A percentile compares a stretch with the other conserved stretches of the same genome.
These are phyloP conservation scores for Phrynocephalus guinanensis DNA, from an alignment of 2,797 vertebrate genomes.

Conservation along the genomic window DNA sequence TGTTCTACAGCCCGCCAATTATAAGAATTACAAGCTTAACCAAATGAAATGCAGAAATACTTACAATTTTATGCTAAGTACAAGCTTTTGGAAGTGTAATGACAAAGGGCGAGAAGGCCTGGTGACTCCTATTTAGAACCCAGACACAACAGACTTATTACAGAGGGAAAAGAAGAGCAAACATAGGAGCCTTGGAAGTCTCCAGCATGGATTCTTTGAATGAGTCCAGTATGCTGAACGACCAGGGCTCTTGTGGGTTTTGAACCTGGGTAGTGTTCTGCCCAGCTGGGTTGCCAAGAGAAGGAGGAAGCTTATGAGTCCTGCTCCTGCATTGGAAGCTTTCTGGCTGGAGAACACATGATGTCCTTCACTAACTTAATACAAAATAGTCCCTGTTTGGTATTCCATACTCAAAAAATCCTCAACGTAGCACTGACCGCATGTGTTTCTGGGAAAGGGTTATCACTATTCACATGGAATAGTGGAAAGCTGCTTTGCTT, in stretches of 20 bases:
- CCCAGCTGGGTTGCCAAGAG: constrained; percentile 23
- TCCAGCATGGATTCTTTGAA: constrained; percentile 3
- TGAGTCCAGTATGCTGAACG: constrained; percentile 7
- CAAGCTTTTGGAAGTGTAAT: neutral
- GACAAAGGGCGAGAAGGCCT: neutral
- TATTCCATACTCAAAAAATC: neutral
- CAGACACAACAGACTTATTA: constrained; percentile 14
- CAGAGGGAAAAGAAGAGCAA: constrained; percentile 25
- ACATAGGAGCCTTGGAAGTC: neutral
- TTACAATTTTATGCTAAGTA: constrained; percentile 39
- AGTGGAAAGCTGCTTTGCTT: neutral
- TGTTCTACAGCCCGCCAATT: constrained; percentile 26
- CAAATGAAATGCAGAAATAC: constrained; percentile 32
- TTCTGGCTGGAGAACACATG: neutral
- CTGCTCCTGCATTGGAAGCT: neutral
- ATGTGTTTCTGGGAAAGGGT: neutral
- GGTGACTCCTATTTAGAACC: constrained; percentile 8
- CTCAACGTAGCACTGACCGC: neutral
- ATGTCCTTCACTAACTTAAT: constrained; percentile 5
- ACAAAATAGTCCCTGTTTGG: constrained; percentile 2
- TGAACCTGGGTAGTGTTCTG: constrained; percentile 2
- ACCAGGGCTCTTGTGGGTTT: neutral
- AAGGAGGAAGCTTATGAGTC: constrained; percentile 11
- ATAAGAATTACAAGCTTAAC: constrained; percentile 41
- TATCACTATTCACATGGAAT: neutral